Conservation (phyloP, 2,113 vertebrate species). For the Leucosticte australis region DNA sequence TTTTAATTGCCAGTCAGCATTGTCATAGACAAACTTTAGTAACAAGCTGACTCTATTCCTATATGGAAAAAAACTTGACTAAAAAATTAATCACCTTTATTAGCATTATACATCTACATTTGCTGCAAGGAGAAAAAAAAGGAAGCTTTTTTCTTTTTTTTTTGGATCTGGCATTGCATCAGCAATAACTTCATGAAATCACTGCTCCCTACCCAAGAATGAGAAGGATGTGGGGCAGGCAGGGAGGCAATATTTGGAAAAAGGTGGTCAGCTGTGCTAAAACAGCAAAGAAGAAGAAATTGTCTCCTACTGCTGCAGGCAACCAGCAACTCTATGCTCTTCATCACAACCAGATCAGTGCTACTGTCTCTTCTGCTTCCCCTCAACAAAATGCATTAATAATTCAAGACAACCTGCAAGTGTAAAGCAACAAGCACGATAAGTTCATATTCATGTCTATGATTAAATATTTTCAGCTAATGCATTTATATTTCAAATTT, state of each 20-base stretch:
- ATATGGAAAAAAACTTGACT: background rate
- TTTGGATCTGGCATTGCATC: background rate
- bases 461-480: conserved; percentile 38
- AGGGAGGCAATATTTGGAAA: background rate
- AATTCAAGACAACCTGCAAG: background rate
- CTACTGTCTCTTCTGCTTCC: background rate
- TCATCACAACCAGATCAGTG: background rate
- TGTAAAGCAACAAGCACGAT: background rate
- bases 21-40: background rate
- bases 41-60: background rate
- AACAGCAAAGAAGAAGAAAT: background rate
- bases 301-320: background rate
- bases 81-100: background rate
- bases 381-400: background rate
- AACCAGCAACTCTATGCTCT: background rate
- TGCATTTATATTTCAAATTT: conserved; percentile 14
- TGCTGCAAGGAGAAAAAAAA: background rate
- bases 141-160: background rate
- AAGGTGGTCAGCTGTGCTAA: background rate
- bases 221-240: background rate
- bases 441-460: background rate
- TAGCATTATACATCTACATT: background rate
- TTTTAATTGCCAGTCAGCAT: background rate
- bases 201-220: background rate
- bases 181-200: background rate